Percentiles rank a stretch among this genome's conserved stretches.
Conservation (phyloP, 2,888 invertebrate genomes). For the Galeopsomyia nigrocyanea region DNA sequence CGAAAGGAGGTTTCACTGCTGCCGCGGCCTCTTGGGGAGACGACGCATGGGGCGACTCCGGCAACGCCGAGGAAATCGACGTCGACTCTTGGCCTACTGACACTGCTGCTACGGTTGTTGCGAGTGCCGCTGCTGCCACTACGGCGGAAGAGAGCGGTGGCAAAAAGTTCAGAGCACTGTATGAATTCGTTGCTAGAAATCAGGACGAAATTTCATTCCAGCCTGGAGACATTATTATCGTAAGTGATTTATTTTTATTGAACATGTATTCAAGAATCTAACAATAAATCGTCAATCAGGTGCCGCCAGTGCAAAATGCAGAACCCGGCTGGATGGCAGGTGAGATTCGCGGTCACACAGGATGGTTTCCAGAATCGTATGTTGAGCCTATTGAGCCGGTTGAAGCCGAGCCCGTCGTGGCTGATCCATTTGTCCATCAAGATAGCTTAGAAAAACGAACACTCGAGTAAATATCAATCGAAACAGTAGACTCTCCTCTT, state of each 20-base stretch:
- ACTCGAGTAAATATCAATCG: conserved; percentile 70
- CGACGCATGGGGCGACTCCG: conserved; percentile 73
- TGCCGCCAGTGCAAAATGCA: conserved; percentile 83
- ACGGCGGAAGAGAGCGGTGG: conserved; percentile 69
- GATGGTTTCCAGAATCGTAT: conserved; percentile 98
- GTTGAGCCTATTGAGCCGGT: conserved; percentile 80
- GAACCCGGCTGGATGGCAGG: conserved; percentile 99
- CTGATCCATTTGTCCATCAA: conserved; percentile 66
- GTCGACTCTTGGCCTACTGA: conserved; percentile 71
- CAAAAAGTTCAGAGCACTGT: conserved; percentile 88
- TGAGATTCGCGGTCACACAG: conserved; percentile 88
- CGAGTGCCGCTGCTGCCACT: conserved; percentile 54
- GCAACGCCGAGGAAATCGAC: conserved; percentile 63
- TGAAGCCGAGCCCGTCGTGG: conserved; percentile 63
- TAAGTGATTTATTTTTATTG: conserved; percentile 66
- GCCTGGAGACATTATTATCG: conserved; percentile 92
- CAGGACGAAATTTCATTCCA: conserved; percentile 93
- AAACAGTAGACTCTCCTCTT: neutral
- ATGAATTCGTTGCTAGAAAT: conserved; percentile 93
- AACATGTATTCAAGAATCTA: neutral
- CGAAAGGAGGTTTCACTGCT: conserved; percentile 68
- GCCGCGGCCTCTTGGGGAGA: conserved; percentile 43
- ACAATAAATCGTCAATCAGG: conserved; percentile 64
- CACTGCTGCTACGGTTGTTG: conserved; percentile 57
- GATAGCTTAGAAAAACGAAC: conserved; percentile 66